Conservation (phyloP, 2,113 vertebrate genomes). For the Cryptomyrus ogoouensis region DNA sequence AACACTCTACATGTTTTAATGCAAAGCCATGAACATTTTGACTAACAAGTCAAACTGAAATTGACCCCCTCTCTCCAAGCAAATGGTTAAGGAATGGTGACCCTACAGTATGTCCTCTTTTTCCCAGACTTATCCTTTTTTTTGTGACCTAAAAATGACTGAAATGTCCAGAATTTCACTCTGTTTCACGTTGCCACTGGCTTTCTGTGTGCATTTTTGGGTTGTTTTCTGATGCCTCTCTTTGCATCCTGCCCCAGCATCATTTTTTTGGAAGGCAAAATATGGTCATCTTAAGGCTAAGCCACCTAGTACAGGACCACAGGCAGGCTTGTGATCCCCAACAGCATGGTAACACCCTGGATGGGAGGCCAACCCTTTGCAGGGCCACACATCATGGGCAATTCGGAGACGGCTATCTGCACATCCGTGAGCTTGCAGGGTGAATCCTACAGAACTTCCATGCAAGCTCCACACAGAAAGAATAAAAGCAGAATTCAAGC, state of each 20-base stretch:
- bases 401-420: no score
- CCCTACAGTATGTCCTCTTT: neutral
- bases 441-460: no score
- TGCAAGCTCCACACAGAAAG: no score
- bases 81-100: neutral
- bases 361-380: neutral
- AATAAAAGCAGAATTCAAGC: no score
- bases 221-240: neutral
- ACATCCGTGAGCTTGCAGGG: no score
- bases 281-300: neutral
- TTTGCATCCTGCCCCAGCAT: neutral
- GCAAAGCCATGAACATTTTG: neutral
- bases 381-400: neutral
- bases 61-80: neutral
- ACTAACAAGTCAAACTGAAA: neutral
- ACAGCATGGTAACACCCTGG: neutral
- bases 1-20: neutral
- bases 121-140: neutral
- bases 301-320: no score
- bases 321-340: no score
- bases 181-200: neutral
- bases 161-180: neutral
- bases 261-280: neutral
- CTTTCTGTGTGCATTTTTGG: neutral
- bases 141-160: neutral